Conservation (phyloP, 1,140 invertebrate species). For the Centruroides sculpturatus region DNA sequence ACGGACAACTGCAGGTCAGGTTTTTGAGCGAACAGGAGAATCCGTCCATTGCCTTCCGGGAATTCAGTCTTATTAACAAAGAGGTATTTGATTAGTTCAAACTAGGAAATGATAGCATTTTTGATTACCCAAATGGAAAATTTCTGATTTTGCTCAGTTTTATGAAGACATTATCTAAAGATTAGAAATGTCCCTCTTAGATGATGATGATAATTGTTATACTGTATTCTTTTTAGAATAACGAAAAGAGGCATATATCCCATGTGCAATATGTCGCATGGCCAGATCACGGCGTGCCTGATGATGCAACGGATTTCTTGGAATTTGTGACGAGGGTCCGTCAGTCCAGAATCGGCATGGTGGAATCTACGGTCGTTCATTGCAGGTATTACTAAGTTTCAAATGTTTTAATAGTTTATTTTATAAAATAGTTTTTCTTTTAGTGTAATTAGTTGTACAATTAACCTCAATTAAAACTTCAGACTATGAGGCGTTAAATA, state of each 20-base stretch:
- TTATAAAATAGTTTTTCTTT: too few species aligned
- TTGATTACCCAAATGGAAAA: too few species aligned
- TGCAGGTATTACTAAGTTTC: conserved; percentile 36
- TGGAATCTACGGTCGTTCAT: conserved; percentile 80
- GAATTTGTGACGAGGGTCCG: conserved; percentile 70
- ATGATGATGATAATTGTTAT: too few species aligned
- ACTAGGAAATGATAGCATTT: not conserved
- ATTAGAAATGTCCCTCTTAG: too few species aligned
- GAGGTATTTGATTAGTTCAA: conserved; percentile 40
- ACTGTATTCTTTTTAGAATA: too few species aligned
- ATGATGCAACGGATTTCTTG: conserved; percentile 77
- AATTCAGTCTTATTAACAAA: conserved; percentile 65
- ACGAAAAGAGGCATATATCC: conserved; percentile 53
- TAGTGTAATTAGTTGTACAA: too few species aligned
- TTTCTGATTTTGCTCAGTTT: too few species aligned
- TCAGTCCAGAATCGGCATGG: conserved; percentile 36
- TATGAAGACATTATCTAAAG: too few species aligned
- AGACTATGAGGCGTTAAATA: too few species aligned
- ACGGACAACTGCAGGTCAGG: conserved; percentile 51
- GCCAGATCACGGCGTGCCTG: conserved; percentile 97
- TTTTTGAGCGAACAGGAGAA: conserved; percentile 63
- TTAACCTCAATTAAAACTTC: too few species aligned
- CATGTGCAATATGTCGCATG: conserved; percentile 88
- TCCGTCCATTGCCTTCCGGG: conserved; percentile 69
- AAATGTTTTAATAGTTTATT: too few species aligned